Base-by-base conservation (phyloP, 2,888 invertebrate species). In the Meiosimyza platycephala region DNA sequence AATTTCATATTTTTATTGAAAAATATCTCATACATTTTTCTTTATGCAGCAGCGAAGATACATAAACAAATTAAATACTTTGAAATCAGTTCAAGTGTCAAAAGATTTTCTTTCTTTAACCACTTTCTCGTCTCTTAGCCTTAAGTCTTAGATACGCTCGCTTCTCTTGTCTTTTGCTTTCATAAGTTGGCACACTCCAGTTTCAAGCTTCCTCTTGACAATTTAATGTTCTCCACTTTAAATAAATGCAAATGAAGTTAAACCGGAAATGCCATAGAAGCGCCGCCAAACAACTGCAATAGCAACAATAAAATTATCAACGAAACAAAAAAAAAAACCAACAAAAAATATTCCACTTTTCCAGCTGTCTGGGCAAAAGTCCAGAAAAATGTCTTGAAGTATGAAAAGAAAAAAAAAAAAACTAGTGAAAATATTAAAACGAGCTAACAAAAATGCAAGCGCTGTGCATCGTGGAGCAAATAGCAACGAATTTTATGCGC, bases 161-260 rank as follows among this genome's bases (percentile, higher is more conserved):
- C 22, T 22, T 22, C 22, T 5, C 40, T n/a, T 40, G 28, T 3
- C 40, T 1, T 33, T n/a, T 60, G 33, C 40, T 33, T 60, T 52
- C 50, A 60, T 18, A 69, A 69, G 60, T 69, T 69, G 60, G 69
- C 69, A 60, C 60, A 40, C 18, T 69, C 9, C 11, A 52, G 52
- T n/a, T 40, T 1, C 15, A 13, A 18, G 54, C 62, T 70, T 54
- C 70, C 63, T 28, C 47, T 63, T 70, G 70, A 70, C 63, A 54
- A 40, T 40, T 70, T 70, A 70, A 70, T 63, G 52, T 22, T 52
- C 54, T 40, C 62, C 54, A 40, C 40, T 40, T 40, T 40, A 70
- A 70, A 70, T 70, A 70, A 63, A 70, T 70, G 70, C 62, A 70
- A 70, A 70, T 63, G 52, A 70, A 70, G 63, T 70, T 16, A 40